Evolutionary conservation across 2,797 vertebrate genomes (phyloP).

Genomic region (Notolabrus celidotus): DNA sequence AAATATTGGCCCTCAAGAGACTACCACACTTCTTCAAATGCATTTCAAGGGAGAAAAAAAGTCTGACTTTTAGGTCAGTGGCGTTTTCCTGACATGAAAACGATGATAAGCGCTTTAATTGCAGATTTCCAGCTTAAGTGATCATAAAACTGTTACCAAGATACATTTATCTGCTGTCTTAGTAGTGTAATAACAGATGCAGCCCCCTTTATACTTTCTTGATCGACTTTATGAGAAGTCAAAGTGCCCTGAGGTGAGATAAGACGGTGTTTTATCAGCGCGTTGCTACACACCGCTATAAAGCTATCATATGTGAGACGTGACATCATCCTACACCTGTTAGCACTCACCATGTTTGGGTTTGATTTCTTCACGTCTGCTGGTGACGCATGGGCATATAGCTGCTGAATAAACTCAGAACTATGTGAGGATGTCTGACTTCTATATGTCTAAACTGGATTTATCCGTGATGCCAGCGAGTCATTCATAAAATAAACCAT

Average conservation of each 20-base stretch:
- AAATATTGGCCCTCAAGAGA: no score
- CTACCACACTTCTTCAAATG: no score
- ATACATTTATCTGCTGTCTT: not conserved
- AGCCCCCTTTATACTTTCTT: not conserved
- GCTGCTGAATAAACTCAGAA: not conserved
- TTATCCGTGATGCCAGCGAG: constrained; percentile 14
- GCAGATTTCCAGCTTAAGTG: no score
- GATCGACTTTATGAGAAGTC: not conserved
- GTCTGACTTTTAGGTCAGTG: no score
- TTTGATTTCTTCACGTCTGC: not conserved
- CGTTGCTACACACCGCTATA: constrained; percentile 22
- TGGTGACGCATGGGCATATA: not conserved
- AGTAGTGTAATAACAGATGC: not conserved
- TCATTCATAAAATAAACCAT: no score
- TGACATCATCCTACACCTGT: constrained; percentile 41
- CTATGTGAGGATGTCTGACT: not conserved
- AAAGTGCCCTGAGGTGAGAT: constrained; percentile 2
- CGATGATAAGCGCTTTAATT: no score
- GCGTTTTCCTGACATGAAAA: no score
- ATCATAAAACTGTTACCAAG: no score
- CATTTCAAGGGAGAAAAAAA: no score
- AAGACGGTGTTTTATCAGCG: constrained; percentile 22
- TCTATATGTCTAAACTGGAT: not conserved
- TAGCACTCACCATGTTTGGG: no score
- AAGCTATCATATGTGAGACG: constrained; percentile 28